phyloP scores from a whole-genome alignment of 2,797 vertebrate genomes.

The Chloroceryle inda region DNA sequence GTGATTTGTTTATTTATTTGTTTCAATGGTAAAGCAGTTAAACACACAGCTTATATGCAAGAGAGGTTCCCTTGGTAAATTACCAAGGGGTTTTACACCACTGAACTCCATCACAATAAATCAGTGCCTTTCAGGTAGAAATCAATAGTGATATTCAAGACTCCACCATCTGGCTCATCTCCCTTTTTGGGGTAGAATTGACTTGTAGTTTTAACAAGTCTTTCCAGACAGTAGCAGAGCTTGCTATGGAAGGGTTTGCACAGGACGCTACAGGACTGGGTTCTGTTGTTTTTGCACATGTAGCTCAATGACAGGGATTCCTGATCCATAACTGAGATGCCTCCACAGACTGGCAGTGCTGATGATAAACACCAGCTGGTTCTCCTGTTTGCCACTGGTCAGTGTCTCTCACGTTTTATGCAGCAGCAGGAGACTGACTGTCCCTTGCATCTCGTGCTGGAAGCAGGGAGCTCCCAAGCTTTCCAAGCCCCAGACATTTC shows the following conservation, averaged over 20 bases:
- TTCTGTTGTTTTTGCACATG: background rate
- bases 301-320: background rate
- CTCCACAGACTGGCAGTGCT: background rate
- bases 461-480: background rate
- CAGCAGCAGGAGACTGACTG: background rate
- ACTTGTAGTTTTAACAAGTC: background rate
- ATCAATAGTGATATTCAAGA: background rate
- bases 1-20: background rate
- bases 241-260: background rate
- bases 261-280: fast-evolving
- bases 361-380: background rate
- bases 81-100: background rate
- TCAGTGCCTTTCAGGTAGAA: background rate
- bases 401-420: background rate
- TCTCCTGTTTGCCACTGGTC: background rate
- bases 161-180: background rate
- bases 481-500: background rate
- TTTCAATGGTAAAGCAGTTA: background rate
- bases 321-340: background rate
- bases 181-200: background rate
- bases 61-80: background rate
- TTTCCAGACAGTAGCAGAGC: background rate
- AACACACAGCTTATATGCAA: background rate
- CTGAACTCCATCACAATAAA: background rate
- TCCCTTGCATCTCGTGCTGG: background rate